A percentile compares a stretch with the other conserved stretches of the same genome.
Evolutionary conservation across 1,140 invertebrate genomes (phyloP).

Genomic region (Hestina assimilis): DNA sequence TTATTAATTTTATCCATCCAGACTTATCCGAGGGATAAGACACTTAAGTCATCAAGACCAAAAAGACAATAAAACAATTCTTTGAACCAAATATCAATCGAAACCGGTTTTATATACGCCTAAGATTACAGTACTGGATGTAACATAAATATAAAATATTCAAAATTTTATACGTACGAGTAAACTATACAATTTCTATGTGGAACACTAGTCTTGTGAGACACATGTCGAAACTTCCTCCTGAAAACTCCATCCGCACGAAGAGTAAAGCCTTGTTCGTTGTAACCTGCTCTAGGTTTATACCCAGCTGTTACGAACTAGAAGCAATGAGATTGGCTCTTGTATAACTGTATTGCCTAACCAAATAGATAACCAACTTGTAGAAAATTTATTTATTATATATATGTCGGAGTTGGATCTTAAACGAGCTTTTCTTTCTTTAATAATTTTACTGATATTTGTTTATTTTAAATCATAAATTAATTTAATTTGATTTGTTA

Average conservation of each 20-base stretch:
- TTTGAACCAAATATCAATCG: too few species aligned
- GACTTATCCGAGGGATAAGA: too few species aligned
- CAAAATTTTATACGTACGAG: background rate
- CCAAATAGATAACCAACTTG: background rate
- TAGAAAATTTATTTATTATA: background rate
- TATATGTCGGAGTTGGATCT: too few species aligned
- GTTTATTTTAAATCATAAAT: too few species aligned
- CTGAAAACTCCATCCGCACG: conserved; percentile 58
- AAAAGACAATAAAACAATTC: too few species aligned
- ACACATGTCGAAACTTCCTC: conserved; percentile 65
- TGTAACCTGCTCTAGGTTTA: conserved; percentile 40
- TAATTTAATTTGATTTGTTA: too few species aligned
- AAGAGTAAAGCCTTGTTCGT: conserved; percentile 65
- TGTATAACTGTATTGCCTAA: background rate
- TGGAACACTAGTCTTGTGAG: conserved; percentile 47
- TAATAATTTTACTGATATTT: too few species aligned
- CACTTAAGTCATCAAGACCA: too few species aligned
- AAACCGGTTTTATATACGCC: too few species aligned
- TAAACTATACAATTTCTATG: conserved; percentile 24
- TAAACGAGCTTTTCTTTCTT: too few species aligned
- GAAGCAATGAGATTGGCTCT: conserved; percentile 3
- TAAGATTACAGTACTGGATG: too few species aligned
- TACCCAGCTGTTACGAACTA: conserved; percentile 11
- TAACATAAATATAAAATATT: background rate
- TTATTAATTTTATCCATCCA: too few species aligned